Base-by-base conservation (phyloP, 2,113 vertebrate species). In the Rhynchomys soricoides region DNA sequence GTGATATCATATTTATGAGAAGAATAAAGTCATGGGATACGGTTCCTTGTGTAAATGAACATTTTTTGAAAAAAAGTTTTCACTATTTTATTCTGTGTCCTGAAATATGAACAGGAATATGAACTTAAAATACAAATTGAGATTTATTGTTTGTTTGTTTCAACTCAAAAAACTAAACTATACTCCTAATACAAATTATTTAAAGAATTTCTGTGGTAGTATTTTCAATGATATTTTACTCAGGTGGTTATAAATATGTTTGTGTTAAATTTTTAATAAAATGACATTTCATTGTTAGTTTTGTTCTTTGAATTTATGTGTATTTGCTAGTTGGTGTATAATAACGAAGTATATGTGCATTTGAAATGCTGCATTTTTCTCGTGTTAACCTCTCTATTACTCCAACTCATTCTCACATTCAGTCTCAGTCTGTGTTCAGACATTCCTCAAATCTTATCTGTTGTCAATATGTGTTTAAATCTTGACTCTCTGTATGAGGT, bases 1-100 rank as follows among this genome's bases (percentile, higher is more conserved):
- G 34, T 93, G 48, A 59, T n/a, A 13, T 85, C 73, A 62, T 92
- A 88, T 96, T 97, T 50, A 81, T 95, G 86, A 93, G 77, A 68
- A 83, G 62, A 90, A 62, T 92, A 82, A 97, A 95, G 83, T 89
- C 21, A 82, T 15, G 73, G 22, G 17, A 93, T 90, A 92, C 79
- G 57, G 17, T 90, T 83, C 17, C 37, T 66, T 93, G 16, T 34
- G 66, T 92, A 82, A 93, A 92, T 90, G 43, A 81, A 50, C 87
- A 83, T 40, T 95, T 96, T 94, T 55, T 68, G 12, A 45, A 83
- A 82, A 43, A 40, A 93, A 62, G n/a, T 48, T 94, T 92, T 1
- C 13, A 89, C 15, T 48, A 89, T 85, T 3, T 88, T 59, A 82
- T 81, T 1, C 26, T 90, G 9, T 82, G 4, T 57, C 8, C 19